phyloP scores from a whole-genome alignment of 2,113 vertebrate genomes.

The Nothoprocta perdicaria region DNA sequence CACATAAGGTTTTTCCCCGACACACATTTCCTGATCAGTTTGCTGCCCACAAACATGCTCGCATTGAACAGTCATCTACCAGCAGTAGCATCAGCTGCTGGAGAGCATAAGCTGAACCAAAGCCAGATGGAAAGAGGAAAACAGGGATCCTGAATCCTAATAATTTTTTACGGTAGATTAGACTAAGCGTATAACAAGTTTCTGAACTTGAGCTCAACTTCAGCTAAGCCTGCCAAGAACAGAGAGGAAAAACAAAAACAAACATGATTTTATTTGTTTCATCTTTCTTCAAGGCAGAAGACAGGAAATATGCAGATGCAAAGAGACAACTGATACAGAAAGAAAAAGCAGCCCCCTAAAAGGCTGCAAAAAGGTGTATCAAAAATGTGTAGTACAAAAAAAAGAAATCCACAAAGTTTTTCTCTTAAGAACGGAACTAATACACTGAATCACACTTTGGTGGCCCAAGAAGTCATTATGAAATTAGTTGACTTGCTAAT shows the following conservation, averaged over 20 bases:
- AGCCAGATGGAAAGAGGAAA: conserved; percentile 14
- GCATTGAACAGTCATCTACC: conserved; percentile 1
- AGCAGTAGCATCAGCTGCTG: neutral
- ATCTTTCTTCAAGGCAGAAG: neutral
- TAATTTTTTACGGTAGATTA: conserved; percentile 1
- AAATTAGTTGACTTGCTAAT: neutral
- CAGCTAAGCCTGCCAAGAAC: neutral
- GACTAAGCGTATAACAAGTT: neutral
- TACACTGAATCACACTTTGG: neutral
- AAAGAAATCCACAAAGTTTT: neutral
- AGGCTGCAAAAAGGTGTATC: neutral
- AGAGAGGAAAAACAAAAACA: conserved; percentile 8
- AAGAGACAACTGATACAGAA: neutral
- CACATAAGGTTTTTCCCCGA: neutral
- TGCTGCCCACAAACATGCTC: conserved; percentile 16
- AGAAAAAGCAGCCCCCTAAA: conserved; percentile 17
- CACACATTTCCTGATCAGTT: neutral
- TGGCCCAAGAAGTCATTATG: neutral
- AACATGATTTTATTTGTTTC: neutral
- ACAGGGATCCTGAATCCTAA: neutral
- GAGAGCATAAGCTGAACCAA: neutral
- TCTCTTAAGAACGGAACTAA: neutral
- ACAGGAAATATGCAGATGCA: conserved; percentile 42
- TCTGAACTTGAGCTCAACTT: neutral
- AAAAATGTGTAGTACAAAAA: neutral